A percentile compares a stretch with the other conserved stretches of the same genome.
Conservation (phyloP, 2,888 invertebrate genomes). For the Atrina japonica region DNA sequence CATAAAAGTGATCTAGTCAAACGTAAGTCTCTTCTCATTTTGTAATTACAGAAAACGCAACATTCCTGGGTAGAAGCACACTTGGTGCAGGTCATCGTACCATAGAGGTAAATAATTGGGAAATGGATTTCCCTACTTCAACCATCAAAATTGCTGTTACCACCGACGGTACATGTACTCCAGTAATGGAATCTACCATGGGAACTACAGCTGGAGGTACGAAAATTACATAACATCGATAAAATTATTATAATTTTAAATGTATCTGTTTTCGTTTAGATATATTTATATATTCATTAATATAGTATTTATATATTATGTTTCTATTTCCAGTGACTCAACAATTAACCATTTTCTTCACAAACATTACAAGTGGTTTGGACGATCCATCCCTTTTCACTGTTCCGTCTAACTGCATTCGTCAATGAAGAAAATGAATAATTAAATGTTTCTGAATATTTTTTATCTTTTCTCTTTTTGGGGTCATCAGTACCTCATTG, state of each 20-base stretch:
- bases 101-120: slow-evolving; percentile 1
- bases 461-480: too few relatives aligned
- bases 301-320: neutral
- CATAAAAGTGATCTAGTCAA: too few relatives aligned
- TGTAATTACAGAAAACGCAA: neutral
- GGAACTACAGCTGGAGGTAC: slow-evolving; percentile 11
- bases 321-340: neutral
- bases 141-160: slow-evolving; percentile 1
- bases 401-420: too few relatives aligned
- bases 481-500: too few relatives aligned
- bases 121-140: neutral
- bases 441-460: too few relatives aligned
- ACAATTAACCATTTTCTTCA: slow-evolving; percentile 9
- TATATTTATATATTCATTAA: neutral
- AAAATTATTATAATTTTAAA: neutral
- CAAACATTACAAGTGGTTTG: neutral
- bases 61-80: neutral
- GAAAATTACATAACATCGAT: too few relatives aligned
- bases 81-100: neutral
- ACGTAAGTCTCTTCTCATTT: too few relatives aligned
- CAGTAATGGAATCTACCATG: neutral
- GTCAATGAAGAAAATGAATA: too few relatives aligned
- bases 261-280: neutral
- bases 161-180: slow-evolving; percentile 7
- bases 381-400: neutral